phyloP scores from a whole-genome alignment of 2,797 vertebrate species.

The Pipistrellus pygmaeus region DNA sequence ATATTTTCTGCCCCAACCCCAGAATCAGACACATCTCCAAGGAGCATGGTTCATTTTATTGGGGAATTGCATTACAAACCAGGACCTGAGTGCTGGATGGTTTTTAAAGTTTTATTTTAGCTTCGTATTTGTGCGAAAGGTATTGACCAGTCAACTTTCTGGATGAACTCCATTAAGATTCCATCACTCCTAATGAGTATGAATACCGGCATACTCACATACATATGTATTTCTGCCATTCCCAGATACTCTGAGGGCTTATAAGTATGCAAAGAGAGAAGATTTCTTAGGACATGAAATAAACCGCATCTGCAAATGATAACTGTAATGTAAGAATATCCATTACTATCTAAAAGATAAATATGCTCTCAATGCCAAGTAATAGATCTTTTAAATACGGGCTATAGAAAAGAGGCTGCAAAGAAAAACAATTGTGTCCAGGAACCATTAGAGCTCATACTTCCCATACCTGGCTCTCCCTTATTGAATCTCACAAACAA shows the following conservation, averaged over 20 bases:
- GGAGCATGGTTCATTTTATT: background rate
- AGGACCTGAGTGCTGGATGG: background rate
- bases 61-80: background rate
- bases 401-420: background rate
- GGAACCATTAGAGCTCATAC: background rate
- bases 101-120: background rate
- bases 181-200: background rate
- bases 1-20: background rate
- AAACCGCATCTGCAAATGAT: background rate
- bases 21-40: background rate
- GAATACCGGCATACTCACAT: background rate
- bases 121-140: conserved; percentile 8
- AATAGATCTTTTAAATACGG: background rate
- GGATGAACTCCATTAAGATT: background rate
- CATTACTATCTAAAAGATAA: background rate
- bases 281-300: conserved; percentile 59
- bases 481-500: background rate
- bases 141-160: background rate
- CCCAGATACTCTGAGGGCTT: background rate
- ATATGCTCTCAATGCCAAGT: background rate
- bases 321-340: background rate
- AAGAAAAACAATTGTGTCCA: background rate
- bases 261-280: background rate
- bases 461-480: background rate
- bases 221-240: background rate